Percentiles rank a stretch among this genome's conserved stretches.
Conservation (phyloP, 2,797 vertebrate species). For the Threskiornis aethiopicus region DNA sequence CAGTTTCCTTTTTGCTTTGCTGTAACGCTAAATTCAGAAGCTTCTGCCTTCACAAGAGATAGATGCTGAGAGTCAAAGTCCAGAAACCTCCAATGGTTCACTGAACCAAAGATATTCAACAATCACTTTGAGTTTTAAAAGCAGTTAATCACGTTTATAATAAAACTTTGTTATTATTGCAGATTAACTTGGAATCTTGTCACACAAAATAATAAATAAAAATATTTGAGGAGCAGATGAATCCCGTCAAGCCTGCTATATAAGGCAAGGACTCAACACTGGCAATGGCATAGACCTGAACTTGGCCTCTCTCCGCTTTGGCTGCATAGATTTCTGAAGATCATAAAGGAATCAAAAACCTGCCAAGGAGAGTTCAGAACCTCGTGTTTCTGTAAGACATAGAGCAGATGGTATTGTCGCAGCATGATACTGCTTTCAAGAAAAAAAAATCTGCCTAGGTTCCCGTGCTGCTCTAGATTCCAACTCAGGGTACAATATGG, state of each 20-base stretch:
- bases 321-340: background rate
- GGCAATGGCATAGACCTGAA: background rate
- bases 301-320: background rate
- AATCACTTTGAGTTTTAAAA: background rate
- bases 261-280: background rate
- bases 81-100: background rate
- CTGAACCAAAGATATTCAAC: background rate
- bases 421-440: background rate
- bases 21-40: background rate
- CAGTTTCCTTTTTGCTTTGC: background rate
- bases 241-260: background rate
- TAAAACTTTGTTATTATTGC: background rate
- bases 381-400: background rate
- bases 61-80: background rate
- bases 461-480: background rate
- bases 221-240: conserved; percentile 29
- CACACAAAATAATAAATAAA: conserved; percentile 9
- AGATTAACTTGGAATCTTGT: background rate
- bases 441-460: background rate
- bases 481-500: background rate
- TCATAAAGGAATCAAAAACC: background rate
- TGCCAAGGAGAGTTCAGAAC: background rate
- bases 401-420: background rate
- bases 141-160: background rate
- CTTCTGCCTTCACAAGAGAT: background rate